A percentile compares a stretch with the other conserved stretches of the same genome.
phyloP scores from a whole-genome alignment of 1,140 invertebrate species.

The Drosophila equinoxialis region DNA sequence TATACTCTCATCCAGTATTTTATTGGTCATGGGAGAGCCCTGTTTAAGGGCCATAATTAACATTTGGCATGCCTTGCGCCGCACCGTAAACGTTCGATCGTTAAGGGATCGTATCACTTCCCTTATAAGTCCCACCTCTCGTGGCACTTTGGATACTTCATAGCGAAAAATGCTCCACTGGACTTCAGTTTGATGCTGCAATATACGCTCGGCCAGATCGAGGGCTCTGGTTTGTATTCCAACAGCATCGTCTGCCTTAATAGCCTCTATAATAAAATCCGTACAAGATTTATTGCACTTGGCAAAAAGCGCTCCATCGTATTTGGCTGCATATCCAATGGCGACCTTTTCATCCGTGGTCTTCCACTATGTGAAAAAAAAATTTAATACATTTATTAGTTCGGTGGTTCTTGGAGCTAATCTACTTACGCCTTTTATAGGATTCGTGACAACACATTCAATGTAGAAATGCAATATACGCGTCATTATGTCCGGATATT shows the following conservation, averaged over 20 bases:
- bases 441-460: slow-evolving; percentile 73
- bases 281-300: slow-evolving; percentile 78
- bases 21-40: slow-evolving; percentile 67
- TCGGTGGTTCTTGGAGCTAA: background rate
- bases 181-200: slow-evolving; percentile 71
- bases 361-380: slow-evolving; percentile 59
- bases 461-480: slow-evolving; percentile 67
- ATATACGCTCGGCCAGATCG: slow-evolving; percentile 66
- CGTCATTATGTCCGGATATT: slow-evolving; percentile 63
- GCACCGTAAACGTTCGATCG: slow-evolving; percentile 70
- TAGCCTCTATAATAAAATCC: slow-evolving; percentile 54
- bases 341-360: slow-evolving; percentile 62
- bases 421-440: slow-evolving; percentile 53
- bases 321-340: slow-evolving; percentile 78
- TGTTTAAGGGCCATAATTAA: slow-evolving; percentile 56
- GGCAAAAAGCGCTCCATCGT: slow-evolving; percentile 73
- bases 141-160: slow-evolving; percentile 73
- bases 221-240: slow-evolving; percentile 63
- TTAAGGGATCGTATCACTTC: slow-evolving; percentile 65
- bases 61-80: slow-evolving; percentile 73
- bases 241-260: slow-evolving; percentile 68
- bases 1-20: slow-evolving; percentile 67
- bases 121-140: slow-evolving; percentile 65
- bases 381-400: background rate
- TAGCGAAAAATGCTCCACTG: slow-evolving; percentile 77